Conservation (phyloP, 2,888 invertebrate genomes). For the Lutraria lutraria region DNA sequence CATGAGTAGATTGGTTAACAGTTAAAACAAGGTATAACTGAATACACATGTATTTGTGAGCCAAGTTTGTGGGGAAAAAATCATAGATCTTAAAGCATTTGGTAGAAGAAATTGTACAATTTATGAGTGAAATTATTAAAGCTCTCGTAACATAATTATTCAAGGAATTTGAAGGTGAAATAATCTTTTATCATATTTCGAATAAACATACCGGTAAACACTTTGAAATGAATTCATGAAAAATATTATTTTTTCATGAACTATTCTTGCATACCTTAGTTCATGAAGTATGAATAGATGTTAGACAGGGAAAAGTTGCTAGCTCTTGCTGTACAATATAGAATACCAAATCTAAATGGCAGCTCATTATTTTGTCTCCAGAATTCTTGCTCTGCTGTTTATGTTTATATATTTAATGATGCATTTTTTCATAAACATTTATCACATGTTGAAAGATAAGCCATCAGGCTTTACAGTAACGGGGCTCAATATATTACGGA, state of each 20-base stretch:
- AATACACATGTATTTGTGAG: too few species aligned
- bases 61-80: too few species aligned
- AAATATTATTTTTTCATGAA: too few species aligned
- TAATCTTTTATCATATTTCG: too few species aligned
- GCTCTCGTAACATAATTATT: not conserved
- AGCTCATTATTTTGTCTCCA: not conserved
- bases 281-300: too few species aligned
- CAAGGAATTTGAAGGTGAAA: not conserved
- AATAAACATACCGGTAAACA: too few species aligned
- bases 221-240: too few species aligned
- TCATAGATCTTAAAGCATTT: too few species aligned
- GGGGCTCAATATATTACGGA: not conserved
- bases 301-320: too few species aligned
- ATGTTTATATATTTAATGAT: slow-evolving; percentile 17
- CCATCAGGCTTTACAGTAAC: slow-evolving; percentile 23
- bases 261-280: too few species aligned
- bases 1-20: not conserved
- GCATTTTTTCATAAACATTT: slow-evolving; percentile 8
- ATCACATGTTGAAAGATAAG: slow-evolving; percentile 44
- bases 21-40: too few species aligned
- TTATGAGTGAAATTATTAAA: not conserved
- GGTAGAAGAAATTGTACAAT: too few species aligned
- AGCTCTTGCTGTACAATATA: not conserved
- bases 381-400: not conserved
- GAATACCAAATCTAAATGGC: not conserved